Evolutionary conservation across 2,888 invertebrate genomes (phyloP).

Genomic region (Myopa testacea): DNA sequence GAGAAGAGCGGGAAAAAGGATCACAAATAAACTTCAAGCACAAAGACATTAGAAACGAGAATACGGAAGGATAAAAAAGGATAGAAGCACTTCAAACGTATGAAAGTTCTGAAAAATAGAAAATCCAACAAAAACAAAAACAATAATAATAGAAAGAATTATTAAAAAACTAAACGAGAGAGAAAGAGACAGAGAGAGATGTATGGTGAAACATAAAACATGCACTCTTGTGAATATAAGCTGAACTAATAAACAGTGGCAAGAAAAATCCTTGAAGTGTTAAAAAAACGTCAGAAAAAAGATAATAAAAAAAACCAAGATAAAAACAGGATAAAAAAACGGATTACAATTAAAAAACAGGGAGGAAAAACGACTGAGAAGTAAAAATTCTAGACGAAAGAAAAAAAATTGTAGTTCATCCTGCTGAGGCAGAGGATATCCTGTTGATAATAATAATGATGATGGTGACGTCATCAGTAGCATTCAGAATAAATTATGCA

Average conservation of each 20-base stretch:
- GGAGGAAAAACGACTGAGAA: neutral
- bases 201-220: constrained; percentile 6
- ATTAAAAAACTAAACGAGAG: neutral
- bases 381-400: neutral
- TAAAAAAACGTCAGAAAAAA: neutral
- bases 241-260: constrained; percentile 28
- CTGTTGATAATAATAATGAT: neutral
- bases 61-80: neutral
- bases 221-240: neutral
- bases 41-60: constrained; percentile 21
- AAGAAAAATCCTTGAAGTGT: constrained; percentile 19
- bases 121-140: neutral
- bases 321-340: neutral
- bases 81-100: neutral
- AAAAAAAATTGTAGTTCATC: neutral
- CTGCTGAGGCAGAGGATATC: neutral
- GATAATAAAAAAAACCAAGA: neutral
- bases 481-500: constrained; percentile 29
- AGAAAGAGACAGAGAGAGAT: neutral
- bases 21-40: neutral
- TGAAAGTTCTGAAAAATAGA: neutral
- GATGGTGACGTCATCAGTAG: neutral
- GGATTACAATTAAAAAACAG: constrained; percentile 13
- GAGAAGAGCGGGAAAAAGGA: neutral
- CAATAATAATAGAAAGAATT: neutral